These are phyloP conservation scores for Epistrophe grossulariae DNA, from an alignment of 2,888 invertebrate genomes.

Conservation along the genomic window DNA sequence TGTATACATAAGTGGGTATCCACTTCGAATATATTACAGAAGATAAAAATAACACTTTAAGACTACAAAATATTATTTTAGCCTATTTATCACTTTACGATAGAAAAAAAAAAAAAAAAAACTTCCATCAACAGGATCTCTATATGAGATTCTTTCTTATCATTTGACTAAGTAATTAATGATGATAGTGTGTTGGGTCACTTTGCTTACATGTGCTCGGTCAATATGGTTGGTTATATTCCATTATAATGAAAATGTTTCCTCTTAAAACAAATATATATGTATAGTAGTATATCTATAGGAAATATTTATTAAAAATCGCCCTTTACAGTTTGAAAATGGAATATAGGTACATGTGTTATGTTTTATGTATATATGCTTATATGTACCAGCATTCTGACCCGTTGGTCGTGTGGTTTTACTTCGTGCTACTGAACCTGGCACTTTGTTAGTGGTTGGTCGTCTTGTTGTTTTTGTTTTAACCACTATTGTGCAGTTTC, in stretches of 20 bases:
- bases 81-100: constrained; percentile 11
- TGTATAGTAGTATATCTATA: not conserved
- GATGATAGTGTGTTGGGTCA: constrained; percentile 56
- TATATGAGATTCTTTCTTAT: constrained; percentile 41
- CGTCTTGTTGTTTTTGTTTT: constrained; percentile 45
- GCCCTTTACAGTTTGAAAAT: constrained; percentile 40
- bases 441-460: constrained; percentile 53
- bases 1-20: too few species aligned
- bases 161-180: constrained; percentile 54
- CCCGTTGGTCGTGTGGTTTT: constrained; percentile 43
- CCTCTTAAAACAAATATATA: constrained; percentile 34
- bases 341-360: constrained; percentile 20
- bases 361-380: too few species aligned
- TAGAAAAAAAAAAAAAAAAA: not conserved
- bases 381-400: constrained; percentile 27
- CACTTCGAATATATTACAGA: too few species aligned
- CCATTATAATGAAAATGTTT: constrained; percentile 47
- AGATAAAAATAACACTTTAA: not conserved
- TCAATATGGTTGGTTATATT: constrained; percentile 41
- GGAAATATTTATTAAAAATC: constrained; percentile 39
- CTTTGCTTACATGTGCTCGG: constrained; percentile 58
- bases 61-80: constrained; percentile 8
- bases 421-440: constrained; percentile 54
- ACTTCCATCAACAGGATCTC: constrained; percentile 21
- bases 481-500: constrained; percentile 48